A percentile compares a stretch with the other conserved stretches of the same genome.
These are phyloP conservation scores for Sciurus niger DNA, from an alignment of 2,113 vertebrate genomes.

Conservation along the genomic window DNA sequence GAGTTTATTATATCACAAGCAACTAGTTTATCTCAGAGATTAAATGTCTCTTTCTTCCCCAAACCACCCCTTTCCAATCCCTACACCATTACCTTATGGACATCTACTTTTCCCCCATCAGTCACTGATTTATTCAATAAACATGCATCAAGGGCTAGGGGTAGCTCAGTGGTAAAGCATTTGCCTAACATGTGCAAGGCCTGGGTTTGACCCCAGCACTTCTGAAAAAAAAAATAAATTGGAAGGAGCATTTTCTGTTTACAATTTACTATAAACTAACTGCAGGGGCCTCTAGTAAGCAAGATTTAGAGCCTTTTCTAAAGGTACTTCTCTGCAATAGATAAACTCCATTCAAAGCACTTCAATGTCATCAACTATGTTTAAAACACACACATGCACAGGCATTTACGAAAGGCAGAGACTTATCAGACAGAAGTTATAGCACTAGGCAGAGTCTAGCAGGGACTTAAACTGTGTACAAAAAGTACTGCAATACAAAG, in stretches of 20 bases:
- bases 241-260: not conserved
- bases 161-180: not conserved
- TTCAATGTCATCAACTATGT: not conserved
- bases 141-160: not conserved
- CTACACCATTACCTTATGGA: not conserved
- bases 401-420: not conserved
- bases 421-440: not conserved
- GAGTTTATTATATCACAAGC: not conserved
- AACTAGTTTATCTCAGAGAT: constrained; percentile 8
- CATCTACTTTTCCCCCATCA: not conserved
- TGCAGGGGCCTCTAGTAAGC: not conserved
- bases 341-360: not conserved
- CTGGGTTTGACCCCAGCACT: not conserved
- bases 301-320: not conserved
- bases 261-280: not conserved
- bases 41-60: not conserved
- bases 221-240: not conserved
- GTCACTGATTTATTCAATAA: not conserved
- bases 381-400: not conserved
- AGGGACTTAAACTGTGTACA: not conserved
- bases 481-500: not conserved
- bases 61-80: not conserved
- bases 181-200: not conserved
- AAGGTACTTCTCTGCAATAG: not conserved
- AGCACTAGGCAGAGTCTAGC: not conserved